phyloP scores from a whole-genome alignment of 2,797 vertebrate species.

The Thamnophis elegans region DNA sequence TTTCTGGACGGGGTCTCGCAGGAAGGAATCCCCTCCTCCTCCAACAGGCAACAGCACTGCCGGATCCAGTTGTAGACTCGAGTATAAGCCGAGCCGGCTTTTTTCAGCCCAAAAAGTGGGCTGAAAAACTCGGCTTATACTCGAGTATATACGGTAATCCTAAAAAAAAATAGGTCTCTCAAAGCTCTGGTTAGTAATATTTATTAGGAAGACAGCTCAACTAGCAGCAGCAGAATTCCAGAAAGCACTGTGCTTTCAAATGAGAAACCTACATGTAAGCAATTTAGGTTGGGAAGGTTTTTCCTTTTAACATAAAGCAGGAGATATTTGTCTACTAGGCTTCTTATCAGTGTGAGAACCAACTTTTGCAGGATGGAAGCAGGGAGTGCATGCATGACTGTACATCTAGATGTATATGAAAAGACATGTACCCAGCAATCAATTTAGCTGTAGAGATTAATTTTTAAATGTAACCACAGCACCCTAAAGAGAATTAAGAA shows the following conservation, averaged over 20 bases:
- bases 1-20: too few relatives aligned
- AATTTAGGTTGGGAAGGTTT: background rate
- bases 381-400: background rate
- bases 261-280: background rate
- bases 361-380: background rate
- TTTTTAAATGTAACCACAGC: background rate
- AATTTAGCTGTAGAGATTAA: background rate
- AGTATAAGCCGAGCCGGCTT: too few relatives aligned
- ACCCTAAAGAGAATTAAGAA: background rate
- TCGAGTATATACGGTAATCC: too few relatives aligned
- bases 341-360: background rate
- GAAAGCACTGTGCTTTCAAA: background rate
- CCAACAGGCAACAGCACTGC: too few relatives aligned
- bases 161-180: background rate
- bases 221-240: background rate
- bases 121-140: too few relatives aligned
- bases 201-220: background rate
- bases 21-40: too few relatives aligned
- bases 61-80: too few relatives aligned
- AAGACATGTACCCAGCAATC: background rate
- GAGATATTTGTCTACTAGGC: background rate
- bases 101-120: too few relatives aligned
- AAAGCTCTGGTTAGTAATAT: background rate
- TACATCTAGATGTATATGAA: background rate
- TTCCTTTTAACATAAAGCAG: background rate